These are phyloP conservation scores for Drosophila prostipennis DNA, from an alignment of 2,888 invertebrate genomes.

Conservation along the genomic window DNA sequence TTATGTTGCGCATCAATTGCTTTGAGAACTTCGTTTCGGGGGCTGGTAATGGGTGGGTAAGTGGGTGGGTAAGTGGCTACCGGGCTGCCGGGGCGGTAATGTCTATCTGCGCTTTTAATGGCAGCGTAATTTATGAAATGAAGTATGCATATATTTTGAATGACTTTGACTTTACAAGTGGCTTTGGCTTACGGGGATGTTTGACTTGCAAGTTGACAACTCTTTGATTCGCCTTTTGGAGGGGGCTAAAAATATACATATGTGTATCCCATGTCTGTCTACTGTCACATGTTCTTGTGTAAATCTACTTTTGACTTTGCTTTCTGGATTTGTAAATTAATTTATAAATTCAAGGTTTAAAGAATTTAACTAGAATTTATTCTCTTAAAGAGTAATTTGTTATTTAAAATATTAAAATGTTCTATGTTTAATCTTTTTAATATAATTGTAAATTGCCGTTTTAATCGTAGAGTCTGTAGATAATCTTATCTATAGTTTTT, in stretches of 20 bases:
- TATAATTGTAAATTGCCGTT: too few species aligned
- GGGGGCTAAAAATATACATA: not conserved
- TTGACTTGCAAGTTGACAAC: constrained; percentile 38
- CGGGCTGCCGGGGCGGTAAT: constrained; percentile 36
- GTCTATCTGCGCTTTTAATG: constrained; percentile 75
- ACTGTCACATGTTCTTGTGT: not conserved
- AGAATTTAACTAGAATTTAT: too few species aligned
- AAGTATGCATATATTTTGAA: constrained; percentile 65
- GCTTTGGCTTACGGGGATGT: constrained; percentile 18
- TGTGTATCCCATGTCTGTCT: constrained; percentile 12
- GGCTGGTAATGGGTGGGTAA: not conserved
- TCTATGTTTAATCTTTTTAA: too few species aligned
- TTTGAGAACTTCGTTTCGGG: constrained; percentile 27
- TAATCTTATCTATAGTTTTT: too few species aligned
- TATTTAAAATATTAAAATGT: too few species aligned
- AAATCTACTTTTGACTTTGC: not conserved
- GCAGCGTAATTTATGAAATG: constrained; percentile 79
- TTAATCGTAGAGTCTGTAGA: too few species aligned
- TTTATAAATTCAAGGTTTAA: too few species aligned
- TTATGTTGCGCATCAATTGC: constrained; percentile 75
- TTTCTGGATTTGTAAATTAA: too few species aligned
- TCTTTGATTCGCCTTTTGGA: constrained; percentile 17
- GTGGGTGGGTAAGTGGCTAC: not conserved
- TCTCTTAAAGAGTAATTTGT: not conserved
- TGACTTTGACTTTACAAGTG: constrained; percentile 49